phyloP scores from a whole-genome alignment of 2,888 invertebrate species.

The Koerneria pararmatus region DNA sequence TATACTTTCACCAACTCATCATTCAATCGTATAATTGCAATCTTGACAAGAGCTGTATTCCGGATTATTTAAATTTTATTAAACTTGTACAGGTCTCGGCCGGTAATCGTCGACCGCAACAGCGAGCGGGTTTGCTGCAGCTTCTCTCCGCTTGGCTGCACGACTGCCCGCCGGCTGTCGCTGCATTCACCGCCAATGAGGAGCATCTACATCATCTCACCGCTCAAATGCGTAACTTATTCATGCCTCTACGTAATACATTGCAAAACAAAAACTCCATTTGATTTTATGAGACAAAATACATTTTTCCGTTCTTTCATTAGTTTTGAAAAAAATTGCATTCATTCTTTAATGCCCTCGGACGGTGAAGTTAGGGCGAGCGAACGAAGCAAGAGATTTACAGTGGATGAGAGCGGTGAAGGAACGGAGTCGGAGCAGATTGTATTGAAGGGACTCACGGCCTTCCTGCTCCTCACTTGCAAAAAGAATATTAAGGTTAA shows the following conservation, averaged over 20 bases:
- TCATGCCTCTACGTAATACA: no score
- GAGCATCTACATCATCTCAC: conserved; percentile 51
- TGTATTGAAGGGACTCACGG: conserved; percentile 80
- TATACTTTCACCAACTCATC: no score
- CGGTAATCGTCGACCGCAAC: conserved; percentile 65
- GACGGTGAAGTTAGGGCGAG: no score
- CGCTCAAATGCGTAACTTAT: conserved; percentile 46
- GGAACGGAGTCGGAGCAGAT: conserved; percentile 73
- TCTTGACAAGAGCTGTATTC: no score
- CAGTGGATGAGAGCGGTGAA: conserved; percentile 74
- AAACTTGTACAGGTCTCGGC: conserved; percentile 30
- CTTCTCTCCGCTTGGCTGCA: conserved; percentile 82
- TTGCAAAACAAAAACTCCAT: no score
- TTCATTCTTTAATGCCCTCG: no score
- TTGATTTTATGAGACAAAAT: no score
- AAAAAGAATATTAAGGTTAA: conserved; percentile 64
- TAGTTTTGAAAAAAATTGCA: no score
- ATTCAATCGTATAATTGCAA: no score
- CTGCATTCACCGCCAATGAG: conserved; percentile 70
- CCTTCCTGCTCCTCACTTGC: conserved; percentile 87
- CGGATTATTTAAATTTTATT: no score
- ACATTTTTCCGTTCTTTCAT: not conserved
- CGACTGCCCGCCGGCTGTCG: conserved; percentile 78
- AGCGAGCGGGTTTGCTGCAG: conserved; percentile 84
- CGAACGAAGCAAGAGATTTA: no score